Conservation (phyloP, 2,113 vertebrate genomes). For the Brachionichthys hirsutus region DNA sequence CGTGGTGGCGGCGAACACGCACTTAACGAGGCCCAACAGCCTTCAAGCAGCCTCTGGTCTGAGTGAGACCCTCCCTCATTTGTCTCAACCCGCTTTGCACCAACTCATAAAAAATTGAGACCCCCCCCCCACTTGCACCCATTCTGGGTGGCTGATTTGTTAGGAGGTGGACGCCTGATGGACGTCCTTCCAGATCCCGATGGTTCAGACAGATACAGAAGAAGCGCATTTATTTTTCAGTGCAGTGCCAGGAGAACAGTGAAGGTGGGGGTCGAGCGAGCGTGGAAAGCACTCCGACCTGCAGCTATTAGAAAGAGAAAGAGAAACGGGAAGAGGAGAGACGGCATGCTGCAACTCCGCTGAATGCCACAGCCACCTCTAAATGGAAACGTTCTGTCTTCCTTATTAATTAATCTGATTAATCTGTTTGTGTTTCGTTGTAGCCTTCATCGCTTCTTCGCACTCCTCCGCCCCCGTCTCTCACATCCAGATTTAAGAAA, state of each 20-base stretch:
- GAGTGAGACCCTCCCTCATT: conserved; percentile 36
- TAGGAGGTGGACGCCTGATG: conserved; percentile 65
- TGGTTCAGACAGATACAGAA: conserved; percentile 41
- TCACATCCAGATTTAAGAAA: conserved; percentile 11
- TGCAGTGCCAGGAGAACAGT: conserved; percentile 42
- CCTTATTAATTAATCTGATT: conserved; percentile 1
- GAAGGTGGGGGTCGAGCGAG: conserved; percentile 33
- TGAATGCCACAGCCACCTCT: neutral
- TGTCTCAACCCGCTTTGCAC: conserved; percentile 54
- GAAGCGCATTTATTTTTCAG: conserved; percentile 72
- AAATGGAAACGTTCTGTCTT: conserved; percentile 1
- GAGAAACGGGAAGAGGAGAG: conserved; percentile 6
- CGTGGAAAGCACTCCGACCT: conserved; percentile 61
- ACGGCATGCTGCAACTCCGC: neutral
- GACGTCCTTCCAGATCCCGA: conserved; percentile 50
- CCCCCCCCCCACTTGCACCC: conserved; percentile 17
- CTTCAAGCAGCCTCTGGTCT: conserved; percentile 32
- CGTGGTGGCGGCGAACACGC: neutral
- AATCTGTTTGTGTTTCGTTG: conserved; percentile 3
- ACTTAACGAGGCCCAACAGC: conserved; percentile 34
- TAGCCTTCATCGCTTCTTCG: conserved; percentile 55
- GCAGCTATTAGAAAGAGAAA: conserved; percentile 37
- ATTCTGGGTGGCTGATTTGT: conserved; percentile 71
- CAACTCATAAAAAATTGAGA: conserved; percentile 77
- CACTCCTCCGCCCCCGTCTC: conserved; percentile 29